A percentile compares a stretch with the other conserved stretches of the same genome.
These are phyloP conservation scores for Neopipo cinnamomea DNA, from an alignment of 2,113 vertebrate species.

Conservation along the genomic window DNA sequence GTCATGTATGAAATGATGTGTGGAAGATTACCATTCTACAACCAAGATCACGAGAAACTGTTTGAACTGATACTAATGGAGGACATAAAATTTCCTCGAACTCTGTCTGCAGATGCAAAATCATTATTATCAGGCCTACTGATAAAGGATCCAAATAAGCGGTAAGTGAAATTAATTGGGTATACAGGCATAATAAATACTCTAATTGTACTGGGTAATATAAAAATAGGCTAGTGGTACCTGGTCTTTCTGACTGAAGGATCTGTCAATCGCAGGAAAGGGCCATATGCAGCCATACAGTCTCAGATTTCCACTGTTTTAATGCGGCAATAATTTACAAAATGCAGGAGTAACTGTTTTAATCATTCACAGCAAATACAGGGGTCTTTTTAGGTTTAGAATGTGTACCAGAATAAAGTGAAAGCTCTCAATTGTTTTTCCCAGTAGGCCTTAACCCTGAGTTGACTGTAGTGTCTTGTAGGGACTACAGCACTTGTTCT, in stretches of 20 bases:
- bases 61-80: constrained; percentile 98
- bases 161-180: constrained; percentile 72
- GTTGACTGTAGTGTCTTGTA: background rate
- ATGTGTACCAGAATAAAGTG: background rate
- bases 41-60: constrained; percentile 97
- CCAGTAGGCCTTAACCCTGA: background rate
- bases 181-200: background rate
- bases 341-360: background rate
- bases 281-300: too few species aligned
- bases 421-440: background rate
- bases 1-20: constrained; percentile 99
- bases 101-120: constrained; percentile 93
- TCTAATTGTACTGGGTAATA: background rate
- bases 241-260: background rate
- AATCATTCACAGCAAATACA: background rate
- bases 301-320: background rate
- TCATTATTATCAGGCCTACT: constrained; percentile 94
- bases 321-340: fast-evolving
- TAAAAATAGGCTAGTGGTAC: background rate
- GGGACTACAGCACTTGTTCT: background rate
- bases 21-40: constrained; percentile 94
- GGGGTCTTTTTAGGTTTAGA: background rate
- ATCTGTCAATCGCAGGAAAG: background rate
- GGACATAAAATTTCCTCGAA: constrained; percentile 97
- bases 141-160: constrained; percentile 97